These are phyloP conservation scores for Drosophila birchii DNA, from an alignment of 2,888 invertebrate genomes.

Conservation along the genomic window DNA sequence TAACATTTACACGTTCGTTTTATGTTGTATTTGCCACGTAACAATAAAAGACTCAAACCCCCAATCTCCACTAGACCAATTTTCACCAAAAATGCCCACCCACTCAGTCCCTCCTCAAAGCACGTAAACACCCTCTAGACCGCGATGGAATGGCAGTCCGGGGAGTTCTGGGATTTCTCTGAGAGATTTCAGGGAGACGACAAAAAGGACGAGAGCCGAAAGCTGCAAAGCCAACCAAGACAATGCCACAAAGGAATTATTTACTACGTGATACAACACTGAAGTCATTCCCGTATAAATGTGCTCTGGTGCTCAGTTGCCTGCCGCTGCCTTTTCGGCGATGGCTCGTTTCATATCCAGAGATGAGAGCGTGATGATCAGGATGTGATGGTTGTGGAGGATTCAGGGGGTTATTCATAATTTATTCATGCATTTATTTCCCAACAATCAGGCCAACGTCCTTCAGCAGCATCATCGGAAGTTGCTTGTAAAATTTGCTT, in stretches of 20 bases:
- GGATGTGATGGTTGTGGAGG: slow-evolving; percentile 7
- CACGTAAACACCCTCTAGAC: slow-evolving; percentile 43
- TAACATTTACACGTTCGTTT: slow-evolving; percentile 79
- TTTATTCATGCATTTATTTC: slow-evolving; percentile 9
- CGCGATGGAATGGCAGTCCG: slow-evolving; percentile 26
- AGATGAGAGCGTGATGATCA: slow-evolving; percentile 32
- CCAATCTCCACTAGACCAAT: slow-evolving; percentile 55
- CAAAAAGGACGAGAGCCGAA: slow-evolving; percentile 56
- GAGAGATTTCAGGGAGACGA: slow-evolving; percentile 43
- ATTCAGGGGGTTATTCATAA: slow-evolving; percentile 6
- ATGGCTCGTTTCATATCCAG: slow-evolving; percentile 27
- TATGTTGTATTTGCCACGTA: slow-evolving; percentile 79
- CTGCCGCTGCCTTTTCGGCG: slow-evolving; percentile 17
- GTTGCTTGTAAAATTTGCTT: too few relatives aligned
- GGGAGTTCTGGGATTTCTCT: slow-evolving; percentile 41
- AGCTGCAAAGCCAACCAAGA: slow-evolving; percentile 68
- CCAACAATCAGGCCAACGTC: slow-evolving; percentile 1
- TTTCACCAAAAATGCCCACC: slow-evolving; percentile 30
- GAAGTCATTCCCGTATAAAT: slow-evolving; percentile 75
- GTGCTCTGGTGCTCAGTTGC: slow-evolving; percentile 59
- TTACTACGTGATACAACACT: slow-evolving; percentile 78
- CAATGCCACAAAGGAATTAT: slow-evolving; percentile 79
- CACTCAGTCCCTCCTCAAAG: background rate
- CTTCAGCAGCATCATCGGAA: background rate
- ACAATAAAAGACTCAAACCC: slow-evolving; percentile 65